Conservation (phyloP, 1,140 invertebrate species). For the Heterodera schachtii region DNA sequence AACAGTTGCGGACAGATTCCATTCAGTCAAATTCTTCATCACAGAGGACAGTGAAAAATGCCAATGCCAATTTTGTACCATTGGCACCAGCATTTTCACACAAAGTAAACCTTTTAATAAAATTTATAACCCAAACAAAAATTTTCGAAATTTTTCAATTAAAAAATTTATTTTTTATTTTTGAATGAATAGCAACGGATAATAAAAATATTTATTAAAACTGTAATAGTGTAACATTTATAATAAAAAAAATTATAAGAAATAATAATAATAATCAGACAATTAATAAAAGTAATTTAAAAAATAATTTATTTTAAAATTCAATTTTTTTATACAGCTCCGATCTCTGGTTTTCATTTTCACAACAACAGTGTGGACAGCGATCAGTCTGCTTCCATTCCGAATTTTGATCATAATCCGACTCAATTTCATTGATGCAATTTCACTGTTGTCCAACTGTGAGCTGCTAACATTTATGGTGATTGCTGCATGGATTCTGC, state of each 20-base stretch:
- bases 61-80: conserved; percentile 4
- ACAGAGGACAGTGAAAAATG: not conserved
- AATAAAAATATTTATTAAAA: too few species aligned
- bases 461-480: conserved; percentile 10
- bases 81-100: conserved; percentile 25
- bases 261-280: too few species aligned
- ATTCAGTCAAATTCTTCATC: conserved; percentile 7
- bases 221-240: too few species aligned
- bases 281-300: not conserved
- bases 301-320: not conserved
- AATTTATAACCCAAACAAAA: too few species aligned
- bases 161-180: too few species aligned
- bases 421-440: conserved; percentile 15
- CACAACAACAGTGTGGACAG: conserved; percentile 29
- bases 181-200: too few species aligned
- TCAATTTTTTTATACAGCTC: conserved; percentile 13
- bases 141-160: too few species aligned
- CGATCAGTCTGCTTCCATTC: conserved; percentile 21
- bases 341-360: conserved; percentile 30
- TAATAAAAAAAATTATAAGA: too few species aligned
- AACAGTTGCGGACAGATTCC: conserved; percentile 9
- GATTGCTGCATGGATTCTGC: conserved; percentile 18
- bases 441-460: conserved; percentile 10
- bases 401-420: conserved; percentile 15
- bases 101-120: not conserved